Evolutionary conservation across 2,888 invertebrate genomes (phyloP).

Genomic region (Stegophylla sp.): DNA sequence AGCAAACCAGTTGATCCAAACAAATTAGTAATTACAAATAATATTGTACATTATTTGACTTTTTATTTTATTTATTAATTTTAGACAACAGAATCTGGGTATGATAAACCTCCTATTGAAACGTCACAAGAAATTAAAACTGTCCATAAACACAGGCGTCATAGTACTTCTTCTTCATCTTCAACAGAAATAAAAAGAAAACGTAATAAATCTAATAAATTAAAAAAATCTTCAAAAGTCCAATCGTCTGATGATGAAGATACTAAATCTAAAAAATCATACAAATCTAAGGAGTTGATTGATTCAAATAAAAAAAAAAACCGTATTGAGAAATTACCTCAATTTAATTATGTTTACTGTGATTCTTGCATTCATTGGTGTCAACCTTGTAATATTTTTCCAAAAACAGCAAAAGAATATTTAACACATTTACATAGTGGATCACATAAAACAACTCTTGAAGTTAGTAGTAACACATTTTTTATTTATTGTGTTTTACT

Average conservation of each 20-base stretch:
- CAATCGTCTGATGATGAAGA: conserved; percentile 41
- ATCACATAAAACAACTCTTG: conserved; percentile 73
- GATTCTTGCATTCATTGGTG: conserved; percentile 93
- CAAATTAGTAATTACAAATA: conserved; percentile 43
- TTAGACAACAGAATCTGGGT: conserved; percentile 36
- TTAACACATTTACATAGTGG: conserved; percentile 82
- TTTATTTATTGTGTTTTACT: conserved; percentile 63
- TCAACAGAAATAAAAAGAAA: conserved; percentile 42
- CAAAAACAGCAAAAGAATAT: conserved; percentile 84
- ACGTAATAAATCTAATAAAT: background rate
- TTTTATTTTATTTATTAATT: conserved; percentile 12
- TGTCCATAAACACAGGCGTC: conserved; percentile 17
- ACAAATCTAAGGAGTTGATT: conserved; percentile 38
- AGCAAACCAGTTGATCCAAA: conserved; percentile 34
- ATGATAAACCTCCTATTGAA: conserved; percentile 21
- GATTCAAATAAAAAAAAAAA: conserved; percentile 40
- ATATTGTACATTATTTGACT: conserved; percentile 2
- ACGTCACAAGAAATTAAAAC: background rate
- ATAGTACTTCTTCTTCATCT: conserved; percentile 46
- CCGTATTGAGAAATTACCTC: conserved; percentile 28
- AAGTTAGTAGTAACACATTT: conserved; percentile 62
- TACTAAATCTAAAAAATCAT: conserved; percentile 33
- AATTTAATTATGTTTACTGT: conserved; percentile 78
- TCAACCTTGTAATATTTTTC: conserved; percentile 83
- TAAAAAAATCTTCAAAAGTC: conserved; percentile 34